A percentile compares a stretch with the other conserved stretches of the same genome.
These are phyloP conservation scores for Lamproptera curius DNA, from an alignment of 2,888 invertebrate genomes.

Conservation along the genomic window DNA sequence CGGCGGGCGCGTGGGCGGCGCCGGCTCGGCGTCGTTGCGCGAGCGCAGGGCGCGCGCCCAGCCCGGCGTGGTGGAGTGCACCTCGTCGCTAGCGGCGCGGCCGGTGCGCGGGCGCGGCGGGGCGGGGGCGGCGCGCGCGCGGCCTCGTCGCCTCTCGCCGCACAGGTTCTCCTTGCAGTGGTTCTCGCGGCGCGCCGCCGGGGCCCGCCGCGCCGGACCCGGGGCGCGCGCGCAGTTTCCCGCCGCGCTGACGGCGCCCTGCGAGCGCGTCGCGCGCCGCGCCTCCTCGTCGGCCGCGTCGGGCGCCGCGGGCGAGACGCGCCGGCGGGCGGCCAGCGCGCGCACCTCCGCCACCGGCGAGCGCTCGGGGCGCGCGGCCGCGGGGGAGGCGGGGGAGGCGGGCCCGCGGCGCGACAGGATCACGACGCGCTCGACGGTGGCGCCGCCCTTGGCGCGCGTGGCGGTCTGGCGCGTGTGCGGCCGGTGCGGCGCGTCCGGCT, in stretches of 20 bases:
- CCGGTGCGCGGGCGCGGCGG: conserved; percentile 29
- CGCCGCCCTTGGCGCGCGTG: conserved; percentile 31
- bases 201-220: conserved; percentile 58
- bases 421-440: conserved; percentile 56
- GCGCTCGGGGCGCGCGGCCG: conserved; percentile 6
- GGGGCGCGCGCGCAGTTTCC: conserved; percentile 67
- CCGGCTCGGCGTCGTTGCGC: conserved; percentile 34
- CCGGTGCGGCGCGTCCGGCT: conserved; percentile 41
- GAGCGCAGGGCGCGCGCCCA: conserved; percentile 38
- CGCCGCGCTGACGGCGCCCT: conserved; percentile 33
- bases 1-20: conserved; percentile 17
- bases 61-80: conserved; percentile 48
- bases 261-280: conserved; percentile 31
- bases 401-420: conserved; percentile 47
- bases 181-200: conserved; percentile 51
- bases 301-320: conserved; percentile 26
- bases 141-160: conserved; percentile 39
- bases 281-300: conserved; percentile 27
- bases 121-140: conserved; percentile 43
- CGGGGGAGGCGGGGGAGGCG: background rate
- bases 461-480: conserved; percentile 47
- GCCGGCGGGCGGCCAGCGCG: conserved; percentile 22
- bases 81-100: conserved; percentile 34
- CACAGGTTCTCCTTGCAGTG: conserved; percentile 65
- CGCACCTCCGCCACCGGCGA: conserved; percentile 26